Percentiles rank a stretch among this genome's conserved stretches.
phyloP scores from a whole-genome alignment of 2,113 vertebrate genomes.

The Odobenus rosmarus region DNA sequence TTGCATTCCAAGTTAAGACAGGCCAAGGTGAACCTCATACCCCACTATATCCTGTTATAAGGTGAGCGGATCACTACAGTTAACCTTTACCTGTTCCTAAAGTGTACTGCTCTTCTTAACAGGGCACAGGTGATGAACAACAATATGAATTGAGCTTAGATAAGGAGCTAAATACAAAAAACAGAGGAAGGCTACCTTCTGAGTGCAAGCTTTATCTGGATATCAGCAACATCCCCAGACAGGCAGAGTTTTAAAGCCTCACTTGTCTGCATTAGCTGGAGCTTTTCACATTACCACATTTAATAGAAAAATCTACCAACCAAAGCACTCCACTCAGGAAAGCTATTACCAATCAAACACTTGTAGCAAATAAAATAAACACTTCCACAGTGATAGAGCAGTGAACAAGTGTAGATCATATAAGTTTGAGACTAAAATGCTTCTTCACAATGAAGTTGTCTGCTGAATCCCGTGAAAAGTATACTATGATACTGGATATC shows the following conservation, averaged over 20 bases:
- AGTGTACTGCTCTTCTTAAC: background rate
- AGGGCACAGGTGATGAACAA: background rate
- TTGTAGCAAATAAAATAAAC: background rate
- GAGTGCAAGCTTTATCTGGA: conserved; percentile 45
- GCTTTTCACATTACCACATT: conserved; percentile 74
- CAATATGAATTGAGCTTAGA: background rate
- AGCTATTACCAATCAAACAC: background rate
- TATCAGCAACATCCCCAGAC: conserved; percentile 39
- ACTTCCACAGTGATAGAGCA: background rate
- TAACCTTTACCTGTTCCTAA: conserved; percentile 37
- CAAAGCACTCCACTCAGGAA: conserved; percentile 70
- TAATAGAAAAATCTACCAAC: conserved; percentile 72
- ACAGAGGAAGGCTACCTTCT: conserved; percentile 41
- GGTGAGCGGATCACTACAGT: background rate
- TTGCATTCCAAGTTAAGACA: conserved; percentile 67
- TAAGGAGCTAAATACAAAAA: conserved; percentile 24
- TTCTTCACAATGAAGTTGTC: conserved; percentile 39
- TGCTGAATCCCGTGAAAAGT: background rate
- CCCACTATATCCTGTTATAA: background rate
- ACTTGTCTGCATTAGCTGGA: conserved; percentile 56
- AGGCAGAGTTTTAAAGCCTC: conserved; percentile 44
- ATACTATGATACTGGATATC: background rate
- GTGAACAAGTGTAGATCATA: background rate
- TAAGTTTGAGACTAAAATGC: background rate
- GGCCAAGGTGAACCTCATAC: background rate